A percentile compares a stretch with the other conserved stretches of the same genome.
Conservation (phyloP, 2,888 invertebrate species). For the Flexamia atlantica region DNA sequence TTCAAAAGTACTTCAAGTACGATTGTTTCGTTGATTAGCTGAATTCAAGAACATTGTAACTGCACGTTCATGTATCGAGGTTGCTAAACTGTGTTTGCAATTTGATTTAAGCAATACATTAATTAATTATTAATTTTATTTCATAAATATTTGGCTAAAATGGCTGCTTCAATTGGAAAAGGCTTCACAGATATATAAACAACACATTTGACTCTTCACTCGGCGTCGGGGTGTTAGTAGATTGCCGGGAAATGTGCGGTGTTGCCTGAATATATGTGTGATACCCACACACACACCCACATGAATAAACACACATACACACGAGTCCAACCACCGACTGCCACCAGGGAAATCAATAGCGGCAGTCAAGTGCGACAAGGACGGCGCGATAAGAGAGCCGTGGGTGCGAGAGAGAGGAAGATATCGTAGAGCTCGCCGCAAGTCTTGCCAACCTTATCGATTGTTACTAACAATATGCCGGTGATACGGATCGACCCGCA, state of each 20-base stretch:
- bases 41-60: too few relatives aligned
- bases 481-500: constrained; percentile 18
- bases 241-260: constrained; percentile 7
- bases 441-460: constrained; percentile 49
- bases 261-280: neutral
- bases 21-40: too few relatives aligned
- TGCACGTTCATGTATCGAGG: too few relatives aligned
- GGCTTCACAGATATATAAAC: too few relatives aligned
- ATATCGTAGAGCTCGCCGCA: constrained; percentile 27
- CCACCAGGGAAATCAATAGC: constrained; percentile 51
- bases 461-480: constrained; percentile 48
- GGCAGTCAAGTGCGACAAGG: constrained; percentile 50
- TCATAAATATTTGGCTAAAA: too few relatives aligned
- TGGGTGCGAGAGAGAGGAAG: constrained; percentile 40
- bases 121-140: too few relatives aligned
- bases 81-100: too few relatives aligned
- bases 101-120: too few relatives aligned
- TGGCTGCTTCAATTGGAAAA: too few relatives aligned
- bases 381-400: constrained; percentile 47
- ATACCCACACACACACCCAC: constrained; percentile 17
- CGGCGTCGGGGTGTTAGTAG: neutral
- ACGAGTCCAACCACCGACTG: neutral
- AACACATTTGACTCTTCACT: too few relatives aligned
- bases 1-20: too few relatives aligned
- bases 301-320: too few relatives aligned